Base-by-base conservation (phyloP, 2,888 invertebrate species). In the Philhelius pedissequus region DNA sequence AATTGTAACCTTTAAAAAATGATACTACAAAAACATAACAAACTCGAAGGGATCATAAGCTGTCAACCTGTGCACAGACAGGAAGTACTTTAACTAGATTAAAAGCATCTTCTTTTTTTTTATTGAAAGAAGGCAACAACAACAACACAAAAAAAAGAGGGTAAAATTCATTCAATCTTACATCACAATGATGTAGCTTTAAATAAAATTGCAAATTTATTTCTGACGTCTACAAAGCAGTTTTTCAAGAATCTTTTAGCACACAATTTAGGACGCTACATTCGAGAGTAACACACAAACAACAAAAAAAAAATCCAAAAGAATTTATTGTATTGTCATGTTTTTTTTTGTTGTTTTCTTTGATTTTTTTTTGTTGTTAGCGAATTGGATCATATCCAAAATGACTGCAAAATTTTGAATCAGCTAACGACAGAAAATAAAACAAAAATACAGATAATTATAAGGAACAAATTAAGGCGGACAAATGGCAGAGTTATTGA, bases 231-330 rank as follows among this genome's bases (percentile, higher is more conserved):
- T 3, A 38, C 43, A 54, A 58, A 73, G n/a, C 7, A 13, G 18
- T 18, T 15, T 45, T 64, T 71, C 60, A 43, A 69, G 52, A 64
- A 60, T 60, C 56, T 76, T 54, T 77, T 60, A 62, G 56, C 78
- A 73, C 56, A 58, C 64, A 78, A 73, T 78, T 58, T 43, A 78
- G 78, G 25, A 78, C 64, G 66, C 73, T 30, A 45, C 45, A 70
- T 62, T 77, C 60, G 58, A 69, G 52, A 30, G 15, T 5, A 22
- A 58, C 20, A 30, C n/a, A 40, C 9, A 22, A 58, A 6, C n/a
- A 68, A 25, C 3, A 76, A 58, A n/a, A 75, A 5, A 54, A 7
- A 48, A 64, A 32, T 64, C 32, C 50, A 25, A 56, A 43, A 13
- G 20, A 62, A 52, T 45, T 30, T 54, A 71, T 52, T 70, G 35